A percentile compares a stretch with the other conserved stretches of the same genome.
Conservation (phyloP, 2,888 invertebrate species). For the Saturnia pavonia region DNA sequence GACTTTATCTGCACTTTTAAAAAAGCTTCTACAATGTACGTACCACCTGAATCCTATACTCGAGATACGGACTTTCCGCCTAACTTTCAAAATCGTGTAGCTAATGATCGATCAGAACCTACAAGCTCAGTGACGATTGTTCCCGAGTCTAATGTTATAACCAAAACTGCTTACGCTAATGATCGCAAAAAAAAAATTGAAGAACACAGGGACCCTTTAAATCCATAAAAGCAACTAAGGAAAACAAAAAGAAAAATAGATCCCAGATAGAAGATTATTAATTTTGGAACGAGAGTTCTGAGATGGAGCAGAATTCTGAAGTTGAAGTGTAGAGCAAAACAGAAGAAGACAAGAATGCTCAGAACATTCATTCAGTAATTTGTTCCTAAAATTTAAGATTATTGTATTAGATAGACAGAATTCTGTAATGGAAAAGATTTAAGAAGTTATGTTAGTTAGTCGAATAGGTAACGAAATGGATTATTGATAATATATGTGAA, state of each 20-base stretch:
- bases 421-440: not conserved
- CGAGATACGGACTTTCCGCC: not conserved
- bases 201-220: too few relatives aligned
- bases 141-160: not conserved
- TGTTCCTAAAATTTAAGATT: not conserved
- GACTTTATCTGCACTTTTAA: conserved; percentile 5
- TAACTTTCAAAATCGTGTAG: not conserved
- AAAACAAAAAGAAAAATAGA: too few relatives aligned
- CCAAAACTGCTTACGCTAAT: not conserved
- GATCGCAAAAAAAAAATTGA: not conserved
- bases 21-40: too few relatives aligned
- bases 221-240: too few relatives aligned
- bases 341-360: not conserved
- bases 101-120: not conserved
- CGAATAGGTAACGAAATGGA: not conserved
- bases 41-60: not conserved
- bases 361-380: not conserved
- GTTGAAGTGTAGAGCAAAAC: not conserved
- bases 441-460: conserved; percentile 1
- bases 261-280: not conserved
- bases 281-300: not conserved
- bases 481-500: too few relatives aligned
- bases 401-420: too few relatives aligned
- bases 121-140: not conserved
- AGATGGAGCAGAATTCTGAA: not conserved